Evolutionary conservation across 1,140 invertebrate species (phyloP).

Genomic region (Plectrocnemia conspersa): DNA sequence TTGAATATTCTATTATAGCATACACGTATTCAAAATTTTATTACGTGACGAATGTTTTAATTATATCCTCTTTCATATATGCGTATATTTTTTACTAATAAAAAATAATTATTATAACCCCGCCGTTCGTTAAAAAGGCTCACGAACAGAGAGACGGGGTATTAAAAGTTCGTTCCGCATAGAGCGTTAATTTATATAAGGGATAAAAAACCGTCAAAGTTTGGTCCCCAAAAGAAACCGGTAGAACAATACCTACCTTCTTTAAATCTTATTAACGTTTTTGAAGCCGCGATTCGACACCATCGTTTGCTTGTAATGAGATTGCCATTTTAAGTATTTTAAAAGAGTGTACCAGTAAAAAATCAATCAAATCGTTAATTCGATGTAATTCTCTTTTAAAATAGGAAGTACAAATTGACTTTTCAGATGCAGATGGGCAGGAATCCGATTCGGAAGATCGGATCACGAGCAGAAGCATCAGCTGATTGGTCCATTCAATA

Average conservation of each 20-base stretch:
- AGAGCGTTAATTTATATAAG: neutral
- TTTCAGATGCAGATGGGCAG: neutral
- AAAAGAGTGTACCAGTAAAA: neutral
- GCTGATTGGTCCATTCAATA: conserved; percentile 10
- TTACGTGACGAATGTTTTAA: too few species aligned
- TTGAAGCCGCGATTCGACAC: conserved; percentile 11
- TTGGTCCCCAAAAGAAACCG: neutral
- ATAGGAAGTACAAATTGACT: neutral
- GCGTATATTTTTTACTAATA: too few species aligned
- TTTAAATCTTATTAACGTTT: neutral
- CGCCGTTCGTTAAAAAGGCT: neutral
- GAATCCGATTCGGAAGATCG: neutral
- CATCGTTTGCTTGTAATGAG: conserved; percentile 7
- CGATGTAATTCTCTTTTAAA: too few species aligned
- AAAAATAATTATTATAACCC: conserved; percentile 11
- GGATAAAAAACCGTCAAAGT: neutral
- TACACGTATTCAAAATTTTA: too few species aligned
- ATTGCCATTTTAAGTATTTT: neutral
- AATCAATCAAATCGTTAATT: too few species aligned
- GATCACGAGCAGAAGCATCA: conserved; percentile 1
- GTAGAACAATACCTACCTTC: neutral
- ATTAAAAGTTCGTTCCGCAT: conserved; percentile 21
- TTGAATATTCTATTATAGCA: too few species aligned
- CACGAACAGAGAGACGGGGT: conserved; percentile 1
- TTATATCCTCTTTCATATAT: too few species aligned